These are phyloP conservation scores for Xenus cinereus DNA, from an alignment of 2,113 vertebrate species.

Conservation along the genomic window DNA sequence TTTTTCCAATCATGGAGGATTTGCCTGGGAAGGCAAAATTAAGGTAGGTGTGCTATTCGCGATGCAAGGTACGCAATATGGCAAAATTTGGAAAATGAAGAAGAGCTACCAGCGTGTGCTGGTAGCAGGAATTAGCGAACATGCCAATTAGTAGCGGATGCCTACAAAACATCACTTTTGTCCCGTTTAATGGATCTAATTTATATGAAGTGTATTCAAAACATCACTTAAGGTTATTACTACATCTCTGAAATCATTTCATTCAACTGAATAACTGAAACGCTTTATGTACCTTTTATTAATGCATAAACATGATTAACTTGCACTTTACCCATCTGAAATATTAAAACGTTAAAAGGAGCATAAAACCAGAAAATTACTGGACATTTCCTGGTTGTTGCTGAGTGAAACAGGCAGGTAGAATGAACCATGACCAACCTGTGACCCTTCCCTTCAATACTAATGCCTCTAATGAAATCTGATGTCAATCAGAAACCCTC, in stretches of 20 bases:
- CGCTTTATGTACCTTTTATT: conserved; percentile 42
- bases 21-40: neutral
- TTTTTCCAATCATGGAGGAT: neutral
- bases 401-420: conserved; percentile 20
- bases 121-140: neutral
- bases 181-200: conserved; percentile 24
- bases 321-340: conserved; percentile 47
- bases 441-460: neutral
- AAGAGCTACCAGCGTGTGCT: neutral
- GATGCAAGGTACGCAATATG: neutral
- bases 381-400: conserved; percentile 12
- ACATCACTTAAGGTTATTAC: conserved; percentile 56
- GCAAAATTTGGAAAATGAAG: neutral
- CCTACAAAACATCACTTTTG: conserved; percentile 14
- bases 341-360: conserved; percentile 41
- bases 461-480: conserved; percentile 22
- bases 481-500: neutral
- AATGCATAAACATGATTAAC: conserved; percentile 61
- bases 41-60: neutral
- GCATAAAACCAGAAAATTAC: conserved; percentile 44
- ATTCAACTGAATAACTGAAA: conserved; percentile 39
- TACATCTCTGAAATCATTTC: conserved; percentile 30
- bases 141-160: neutral
- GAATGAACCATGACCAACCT: conserved; percentile 18
- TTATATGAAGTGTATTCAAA: conserved; percentile 53